Evolutionary conservation across 2,888 invertebrate genomes (phyloP).

Genomic region (Alloplasta piceator): DNA sequence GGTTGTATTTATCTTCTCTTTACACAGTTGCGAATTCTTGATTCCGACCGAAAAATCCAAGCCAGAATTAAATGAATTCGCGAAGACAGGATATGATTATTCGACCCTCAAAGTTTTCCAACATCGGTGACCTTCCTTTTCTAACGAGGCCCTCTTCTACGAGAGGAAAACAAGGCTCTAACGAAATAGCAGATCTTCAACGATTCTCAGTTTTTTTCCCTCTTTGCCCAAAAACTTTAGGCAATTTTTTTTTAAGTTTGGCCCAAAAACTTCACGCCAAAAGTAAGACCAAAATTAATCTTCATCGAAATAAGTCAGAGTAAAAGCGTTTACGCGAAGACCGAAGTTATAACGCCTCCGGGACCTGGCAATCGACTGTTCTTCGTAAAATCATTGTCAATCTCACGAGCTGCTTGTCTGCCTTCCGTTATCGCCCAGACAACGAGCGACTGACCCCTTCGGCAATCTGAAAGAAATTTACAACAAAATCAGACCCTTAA

Average conservation of each 20-base stretch:
- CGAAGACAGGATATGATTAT: slow-evolving; percentile 50
- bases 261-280: no score
- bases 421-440: slow-evolving; percentile 99
- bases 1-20: background rate
- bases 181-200: slow-evolving; percentile 30
- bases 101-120: slow-evolving; percentile 26
- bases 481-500: no score
- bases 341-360: slow-evolving; percentile 91
- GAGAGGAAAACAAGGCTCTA: slow-evolving; percentile 55
- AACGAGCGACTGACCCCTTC: slow-evolving; percentile 98
- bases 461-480: slow-evolving; percentile 90
- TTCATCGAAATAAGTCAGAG: background rate
- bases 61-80: slow-evolving; percentile 41
- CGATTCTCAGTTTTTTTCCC: slow-evolving; percentile 3
- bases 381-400: slow-evolving; percentile 92
- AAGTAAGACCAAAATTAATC: no score
- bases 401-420: slow-evolving; percentile 97
- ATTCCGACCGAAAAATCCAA: slow-evolving; percentile 13
- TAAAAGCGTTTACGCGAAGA: slow-evolving; percentile 70
- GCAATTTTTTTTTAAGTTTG: no score
- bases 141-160: slow-evolving; percentile 54
- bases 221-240: background rate
- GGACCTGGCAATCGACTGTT: slow-evolving; percentile 95
- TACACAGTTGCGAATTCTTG: slow-evolving; percentile 22
- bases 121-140: slow-evolving; percentile 11